phyloP scores from a whole-genome alignment of 2,113 vertebrate species.

The Mobula birostris region DNA sequence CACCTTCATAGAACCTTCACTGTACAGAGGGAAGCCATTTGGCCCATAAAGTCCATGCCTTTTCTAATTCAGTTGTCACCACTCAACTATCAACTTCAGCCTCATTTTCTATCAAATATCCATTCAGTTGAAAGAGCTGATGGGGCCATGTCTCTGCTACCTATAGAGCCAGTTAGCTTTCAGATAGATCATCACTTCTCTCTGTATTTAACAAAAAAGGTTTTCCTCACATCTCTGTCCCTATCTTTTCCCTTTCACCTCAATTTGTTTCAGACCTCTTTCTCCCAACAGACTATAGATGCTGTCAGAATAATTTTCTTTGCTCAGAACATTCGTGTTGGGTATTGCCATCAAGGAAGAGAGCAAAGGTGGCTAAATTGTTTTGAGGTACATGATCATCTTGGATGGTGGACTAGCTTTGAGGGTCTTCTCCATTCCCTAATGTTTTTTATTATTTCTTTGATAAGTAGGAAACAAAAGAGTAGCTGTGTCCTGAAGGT shows the following conservation, averaged over 20 bases:
- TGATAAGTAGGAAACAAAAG: not conserved
- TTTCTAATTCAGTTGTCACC: not conserved
- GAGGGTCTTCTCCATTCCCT: not conserved
- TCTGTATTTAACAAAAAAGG: no score
- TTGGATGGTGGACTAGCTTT: not conserved
- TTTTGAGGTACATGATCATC: not conserved
- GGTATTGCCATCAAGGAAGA: not conserved
- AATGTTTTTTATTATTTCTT: not conserved
- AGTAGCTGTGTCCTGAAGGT: not conserved
- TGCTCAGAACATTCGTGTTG: not conserved
- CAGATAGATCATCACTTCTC: no score
- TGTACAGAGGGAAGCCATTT: not conserved
- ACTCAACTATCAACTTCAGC: no score
- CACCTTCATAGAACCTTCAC: not conserved
- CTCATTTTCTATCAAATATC: no score
- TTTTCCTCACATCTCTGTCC: not conserved
- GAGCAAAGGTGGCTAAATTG: not conserved
- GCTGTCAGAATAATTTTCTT: not conserved
- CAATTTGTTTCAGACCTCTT: not conserved
- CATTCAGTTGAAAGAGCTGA: no score
- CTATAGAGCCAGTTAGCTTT: no score
- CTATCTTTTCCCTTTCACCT: not conserved
- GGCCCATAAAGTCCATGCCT: not conserved
- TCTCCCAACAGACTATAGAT: not conserved
- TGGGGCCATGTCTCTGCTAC: no score